Base-by-base conservation (phyloP, 2,888 invertebrate genomes). In the Piscicola geometra region DNA sequence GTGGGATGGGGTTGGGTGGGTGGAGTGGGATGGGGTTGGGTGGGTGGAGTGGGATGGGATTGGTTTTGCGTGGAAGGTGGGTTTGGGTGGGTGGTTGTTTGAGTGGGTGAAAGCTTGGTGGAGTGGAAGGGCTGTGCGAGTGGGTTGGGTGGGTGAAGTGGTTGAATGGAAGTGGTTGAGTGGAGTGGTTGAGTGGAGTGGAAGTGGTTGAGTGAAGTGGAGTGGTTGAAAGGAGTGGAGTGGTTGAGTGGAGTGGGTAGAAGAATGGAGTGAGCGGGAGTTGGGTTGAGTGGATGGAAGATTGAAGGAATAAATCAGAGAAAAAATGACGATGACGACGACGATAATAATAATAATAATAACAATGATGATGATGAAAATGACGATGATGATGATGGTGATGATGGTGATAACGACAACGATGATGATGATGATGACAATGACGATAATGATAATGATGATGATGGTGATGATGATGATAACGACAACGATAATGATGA, bases 401-500 rank as follows among this genome's bases (percentile, higher is more conserved):
- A 70, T 35, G 33, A 70, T 41, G 47, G 25, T n/a, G 21, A 47
- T 33, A n/a, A 28, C 47, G 25, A 70, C 28, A 30, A 70, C 28
- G 71, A 70, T 41, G 70, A 70, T 35, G 70, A 41, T n/a, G 41
- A 70, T 47, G 71, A 70, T 47, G 71, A 70, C n/a, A 47, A 70
- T 25, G 25, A 41, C 25, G 71, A 70, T 35, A 28, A 70, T 70
- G 71, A 70, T 21, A 30, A 70, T 18, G 47, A 70, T 1, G 41
- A 70, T 41, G 25, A 41, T n/a, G 71, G 47, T 33, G 69, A 69
- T 69, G 69, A 69, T 69, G 32, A n/a, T 41, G 28, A 41, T 70
- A 47, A 41, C 41, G 41, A 70, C 32, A 33, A 67, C 30, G 66
- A 66, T 25, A 28, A 66, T n/a, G n/a, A n/a, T n/a, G n/a, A n/a